phyloP scores from a whole-genome alignment of 2,113 vertebrate species.

The Nycticryphes semicollaris region DNA sequence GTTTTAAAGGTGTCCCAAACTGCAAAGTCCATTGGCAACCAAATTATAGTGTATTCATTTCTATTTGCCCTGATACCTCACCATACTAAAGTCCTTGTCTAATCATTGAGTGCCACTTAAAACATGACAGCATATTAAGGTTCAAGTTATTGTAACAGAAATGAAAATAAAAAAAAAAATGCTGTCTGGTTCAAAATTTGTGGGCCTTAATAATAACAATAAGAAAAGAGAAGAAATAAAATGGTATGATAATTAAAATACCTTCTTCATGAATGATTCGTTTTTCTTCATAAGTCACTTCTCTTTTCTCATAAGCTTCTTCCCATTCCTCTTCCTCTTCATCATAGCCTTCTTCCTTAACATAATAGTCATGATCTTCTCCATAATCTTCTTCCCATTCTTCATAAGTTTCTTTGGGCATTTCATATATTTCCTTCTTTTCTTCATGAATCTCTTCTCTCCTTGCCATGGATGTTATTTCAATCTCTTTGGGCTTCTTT shows the following conservation, averaged over 20 bases:
- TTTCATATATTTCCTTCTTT: slow-evolving; percentile 45
- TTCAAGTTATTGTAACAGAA: background rate
- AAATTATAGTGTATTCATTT: background rate
- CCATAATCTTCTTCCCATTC: slow-evolving; percentile 80
- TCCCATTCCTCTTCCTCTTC: slow-evolving; percentile 70
- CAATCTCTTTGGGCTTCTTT: slow-evolving; percentile 79
- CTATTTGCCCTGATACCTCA: background rate
- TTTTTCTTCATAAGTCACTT: slow-evolving; percentile 72
- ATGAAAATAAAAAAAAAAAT: background rate
- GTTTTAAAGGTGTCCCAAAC: background rate
- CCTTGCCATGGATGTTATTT: slow-evolving; percentile 72
- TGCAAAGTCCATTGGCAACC: background rate
- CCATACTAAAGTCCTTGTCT: background rate
- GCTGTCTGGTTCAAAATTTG: background rate
- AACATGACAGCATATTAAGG: background rate
- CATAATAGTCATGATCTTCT: slow-evolving; percentile 76
- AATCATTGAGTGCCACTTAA: background rate
- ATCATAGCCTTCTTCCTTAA: slow-evolving; percentile 74
- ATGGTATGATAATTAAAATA: background rate
- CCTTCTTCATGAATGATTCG: slow-evolving; percentile 73
- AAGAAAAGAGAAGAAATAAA: background rate
- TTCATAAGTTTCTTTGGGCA: slow-evolving; percentile 67
- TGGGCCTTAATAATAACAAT: background rate
- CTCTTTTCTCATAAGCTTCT: slow-evolving; percentile 66
- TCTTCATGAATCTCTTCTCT: slow-evolving; percentile 76